A percentile compares a stretch with the other conserved stretches of the same genome.
Conservation (phyloP, 2,113 vertebrate genomes). For the Sturnus vulgaris region DNA sequence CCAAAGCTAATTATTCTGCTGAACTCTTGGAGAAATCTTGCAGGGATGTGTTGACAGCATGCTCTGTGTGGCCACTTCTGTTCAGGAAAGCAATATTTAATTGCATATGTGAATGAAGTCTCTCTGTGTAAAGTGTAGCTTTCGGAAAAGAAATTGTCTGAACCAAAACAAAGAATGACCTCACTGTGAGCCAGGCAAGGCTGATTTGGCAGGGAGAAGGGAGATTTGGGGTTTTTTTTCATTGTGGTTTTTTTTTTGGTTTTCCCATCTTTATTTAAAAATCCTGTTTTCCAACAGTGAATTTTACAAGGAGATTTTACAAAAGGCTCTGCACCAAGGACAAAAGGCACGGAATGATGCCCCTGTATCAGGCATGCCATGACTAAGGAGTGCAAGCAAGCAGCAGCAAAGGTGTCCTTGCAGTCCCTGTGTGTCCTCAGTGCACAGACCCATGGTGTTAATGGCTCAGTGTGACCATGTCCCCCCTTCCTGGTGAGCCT, state of each 20-base stretch:
- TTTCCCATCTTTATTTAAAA: neutral
- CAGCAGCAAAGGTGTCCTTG: neutral
- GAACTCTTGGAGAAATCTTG: conserved; percentile 66
- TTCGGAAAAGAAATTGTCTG: neutral
- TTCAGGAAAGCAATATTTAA: conserved; percentile 53
- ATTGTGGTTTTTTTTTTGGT: neutral
- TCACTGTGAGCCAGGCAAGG: neutral
- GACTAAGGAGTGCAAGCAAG: neutral
- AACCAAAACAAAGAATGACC: neutral
- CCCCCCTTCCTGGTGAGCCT: neutral
- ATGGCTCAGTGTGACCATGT: rapidly evolving
- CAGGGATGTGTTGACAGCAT: conserved; percentile 53
- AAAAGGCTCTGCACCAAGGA: neutral
- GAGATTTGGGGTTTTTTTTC: neutral
- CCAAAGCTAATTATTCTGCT: conserved; percentile 70
- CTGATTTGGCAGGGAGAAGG: neutral
- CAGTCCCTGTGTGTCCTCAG: neutral
- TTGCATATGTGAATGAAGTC: conserved; percentile 37
- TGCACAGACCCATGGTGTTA: rapidly evolving
- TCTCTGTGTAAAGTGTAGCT: neutral
- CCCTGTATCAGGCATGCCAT: neutral
- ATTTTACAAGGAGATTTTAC: neutral
- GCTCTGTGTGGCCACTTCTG: conserved; percentile 47
- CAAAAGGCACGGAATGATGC: neutral
- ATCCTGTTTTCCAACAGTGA: neutral